A percentile compares a stretch with the other conserved stretches of the same genome.
These are phyloP conservation scores for Melanotaenia trifasciata DNA, from an alignment of 2,797 vertebrate genomes.

Conservation along the genomic window DNA sequence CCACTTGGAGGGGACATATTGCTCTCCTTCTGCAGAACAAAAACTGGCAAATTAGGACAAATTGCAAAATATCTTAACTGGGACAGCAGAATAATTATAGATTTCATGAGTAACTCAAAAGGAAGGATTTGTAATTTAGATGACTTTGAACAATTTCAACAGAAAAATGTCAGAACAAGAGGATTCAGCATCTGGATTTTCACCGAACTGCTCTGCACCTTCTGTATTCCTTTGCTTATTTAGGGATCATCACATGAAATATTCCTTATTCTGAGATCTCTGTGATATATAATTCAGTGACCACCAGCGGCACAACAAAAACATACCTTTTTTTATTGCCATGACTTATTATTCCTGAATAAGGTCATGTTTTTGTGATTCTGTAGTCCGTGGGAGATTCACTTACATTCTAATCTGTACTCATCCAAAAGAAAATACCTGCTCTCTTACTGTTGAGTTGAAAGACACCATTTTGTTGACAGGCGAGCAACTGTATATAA, in stretches of 20 bases:
- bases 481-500: conserved; percentile 37
- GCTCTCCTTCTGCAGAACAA: not conserved
- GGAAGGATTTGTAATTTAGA: not conserved
- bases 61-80: not conserved
- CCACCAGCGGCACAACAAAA: conserved; percentile 42
- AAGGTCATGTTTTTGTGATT: conserved; percentile 11
- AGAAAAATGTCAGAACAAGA: not conserved
- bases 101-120: conserved; percentile 3
- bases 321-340: conserved; percentile 21
- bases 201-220: conserved; percentile 1
- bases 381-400: conserved; percentile 22
- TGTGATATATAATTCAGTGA: conserved; percentile 62
- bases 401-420: conserved; percentile 44
- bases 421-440: conserved; percentile 11
- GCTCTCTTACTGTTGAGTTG: conserved; percentile 25
- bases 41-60: conserved; percentile 1
- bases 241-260: conserved; percentile 16
- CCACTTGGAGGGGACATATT: not conserved
- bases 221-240: conserved; percentile 19
- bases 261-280: conserved; percentile 29
- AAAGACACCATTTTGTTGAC: conserved; percentile 59
- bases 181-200: conserved; percentile 10
- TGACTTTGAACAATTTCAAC: not conserved
- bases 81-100: not conserved
- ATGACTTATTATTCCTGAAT: conserved; percentile 18